Base-by-base conservation (phyloP, 2,797 vertebrate genomes). In the Trachops cirrhosus region DNA sequence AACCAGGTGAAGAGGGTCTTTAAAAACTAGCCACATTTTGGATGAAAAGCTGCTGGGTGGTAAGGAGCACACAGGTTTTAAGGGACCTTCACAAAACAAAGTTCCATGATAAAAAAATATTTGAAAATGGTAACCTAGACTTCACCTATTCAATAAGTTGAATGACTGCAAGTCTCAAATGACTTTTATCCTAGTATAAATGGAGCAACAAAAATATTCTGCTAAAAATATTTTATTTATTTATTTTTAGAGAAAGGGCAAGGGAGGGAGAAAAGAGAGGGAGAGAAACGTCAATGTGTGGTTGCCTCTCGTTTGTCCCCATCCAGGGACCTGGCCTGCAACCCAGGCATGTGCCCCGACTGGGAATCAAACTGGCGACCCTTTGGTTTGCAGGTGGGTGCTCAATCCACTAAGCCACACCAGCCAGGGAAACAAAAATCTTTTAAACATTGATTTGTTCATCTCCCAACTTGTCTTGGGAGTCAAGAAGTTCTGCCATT, bases 161-260 rank as follows among this genome's bases (percentile, higher is more conserved):
- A 86, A 82, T 52, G 41, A 75, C 9, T 41, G 18, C 4, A 50
- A 89, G 54, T 68, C 48, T 92, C 88, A 95, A 64, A 3, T 46
- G 41, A 88, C 37, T 88, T 84, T 46, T 62, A 41, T 92, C 52
- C 39, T 91, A 84, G 26, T 62, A 57, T n/a, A 95, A 92, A 90
- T 6, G 59, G 3, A 86, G 19, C 41, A 59, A 73, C 29, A 83
- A 91, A 88, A 54, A 78, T 16, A 24, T 75, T 62, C 54, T 57
- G 21, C 12, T 26, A 29, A 59, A 59, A 57, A 26, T 3, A 10
- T 24, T 57, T 59, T 59, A 59, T 29, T 26, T 59, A 59, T 29
- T 59, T 59, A 29, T 59, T 59, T 59, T 59, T 59, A 59, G 57
- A 59, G 24, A 59, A 11, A 59, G 57, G 24, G 24, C 24, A 59